Percentiles rank a stretch among this genome's conserved stretches.
These are phyloP conservation scores for Hydrotaea cyrtoneurina DNA, from an alignment of 2,888 invertebrate genomes.

Conservation along the genomic window DNA sequence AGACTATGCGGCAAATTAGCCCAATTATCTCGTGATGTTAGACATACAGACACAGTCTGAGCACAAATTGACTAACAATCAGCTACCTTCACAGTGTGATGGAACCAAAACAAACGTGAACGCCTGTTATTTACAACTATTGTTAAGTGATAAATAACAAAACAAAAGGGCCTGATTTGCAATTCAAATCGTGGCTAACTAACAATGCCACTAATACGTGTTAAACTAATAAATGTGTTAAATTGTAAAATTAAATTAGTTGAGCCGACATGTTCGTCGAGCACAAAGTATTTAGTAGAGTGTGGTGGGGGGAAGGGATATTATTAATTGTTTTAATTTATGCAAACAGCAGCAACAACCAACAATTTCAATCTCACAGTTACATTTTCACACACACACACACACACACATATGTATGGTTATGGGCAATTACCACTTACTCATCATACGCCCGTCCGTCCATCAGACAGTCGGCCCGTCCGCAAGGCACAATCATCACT, in stretches of 20 bases:
- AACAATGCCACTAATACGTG: not conserved
- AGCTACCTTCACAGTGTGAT: not conserved
- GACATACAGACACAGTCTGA: not conserved
- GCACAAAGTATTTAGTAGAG: not conserved
- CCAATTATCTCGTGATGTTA: not conserved
- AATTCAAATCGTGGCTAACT: constrained; percentile 37
- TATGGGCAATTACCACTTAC: not conserved
- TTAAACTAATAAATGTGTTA: constrained; percentile 24
- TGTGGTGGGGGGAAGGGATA: not conserved
- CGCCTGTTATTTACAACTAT: constrained; percentile 30
- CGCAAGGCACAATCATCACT: no score
- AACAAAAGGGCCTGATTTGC: constrained; percentile 21
- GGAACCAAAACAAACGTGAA: not conserved
- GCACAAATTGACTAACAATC: not conserved
- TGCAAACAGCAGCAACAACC: constrained; percentile 29
- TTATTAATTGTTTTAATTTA: constrained; percentile 52
- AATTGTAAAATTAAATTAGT: constrained; percentile 31
- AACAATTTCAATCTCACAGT: not conserved
- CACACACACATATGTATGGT: no score
- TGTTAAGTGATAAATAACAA: constrained; percentile 38
- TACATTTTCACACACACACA: no score
- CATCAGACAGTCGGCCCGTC: no score
- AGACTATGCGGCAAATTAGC: no score
- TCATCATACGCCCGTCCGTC: not conserved
- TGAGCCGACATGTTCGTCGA: not conserved